Conservation (phyloP, 2,113 vertebrate species). For the Notothenia coriiceps region DNA sequence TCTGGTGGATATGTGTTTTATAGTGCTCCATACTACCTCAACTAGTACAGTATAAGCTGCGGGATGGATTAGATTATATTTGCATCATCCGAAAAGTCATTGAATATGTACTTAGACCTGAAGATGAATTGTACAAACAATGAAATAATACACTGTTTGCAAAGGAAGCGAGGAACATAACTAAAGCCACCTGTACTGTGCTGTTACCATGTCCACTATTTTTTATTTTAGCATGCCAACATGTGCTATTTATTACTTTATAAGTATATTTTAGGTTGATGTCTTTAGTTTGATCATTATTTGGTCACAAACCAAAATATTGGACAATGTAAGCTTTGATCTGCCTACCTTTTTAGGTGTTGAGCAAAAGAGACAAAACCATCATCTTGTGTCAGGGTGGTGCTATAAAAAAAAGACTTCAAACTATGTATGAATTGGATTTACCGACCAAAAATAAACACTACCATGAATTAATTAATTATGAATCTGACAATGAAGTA, state of each 20-base stretch:
- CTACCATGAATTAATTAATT: not conserved
- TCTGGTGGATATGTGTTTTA: not conserved
- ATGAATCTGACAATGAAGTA: slow-evolving; percentile 8
- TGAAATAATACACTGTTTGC: not conserved
- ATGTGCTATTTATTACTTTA: not conserved
- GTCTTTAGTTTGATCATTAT: not conserved
- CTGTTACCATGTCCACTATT: not conserved
- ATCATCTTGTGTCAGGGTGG: not conserved
- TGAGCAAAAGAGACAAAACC: not conserved
- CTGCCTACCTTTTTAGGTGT: not conserved
- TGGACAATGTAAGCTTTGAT: not conserved
- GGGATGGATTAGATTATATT: not conserved
- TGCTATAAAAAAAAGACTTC: not conserved
- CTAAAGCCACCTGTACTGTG: not conserved
- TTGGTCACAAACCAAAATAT: not conserved
- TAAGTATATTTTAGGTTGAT: not conserved
- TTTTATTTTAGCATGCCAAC: not conserved
- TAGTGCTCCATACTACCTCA: not conserved
- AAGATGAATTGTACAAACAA: slow-evolving; percentile 10
- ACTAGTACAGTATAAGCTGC: not conserved
- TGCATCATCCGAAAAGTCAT: not conserved
- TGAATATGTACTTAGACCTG: not conserved
- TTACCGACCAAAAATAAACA: not conserved
- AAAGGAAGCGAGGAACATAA: not conserved
- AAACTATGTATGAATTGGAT: not conserved